Evolutionary conservation across 92 coral and sea anemone genomes (phyloP), one percentile per base, ranked within the genome.

Genomic region (Phenganax subtilis): DNA sequence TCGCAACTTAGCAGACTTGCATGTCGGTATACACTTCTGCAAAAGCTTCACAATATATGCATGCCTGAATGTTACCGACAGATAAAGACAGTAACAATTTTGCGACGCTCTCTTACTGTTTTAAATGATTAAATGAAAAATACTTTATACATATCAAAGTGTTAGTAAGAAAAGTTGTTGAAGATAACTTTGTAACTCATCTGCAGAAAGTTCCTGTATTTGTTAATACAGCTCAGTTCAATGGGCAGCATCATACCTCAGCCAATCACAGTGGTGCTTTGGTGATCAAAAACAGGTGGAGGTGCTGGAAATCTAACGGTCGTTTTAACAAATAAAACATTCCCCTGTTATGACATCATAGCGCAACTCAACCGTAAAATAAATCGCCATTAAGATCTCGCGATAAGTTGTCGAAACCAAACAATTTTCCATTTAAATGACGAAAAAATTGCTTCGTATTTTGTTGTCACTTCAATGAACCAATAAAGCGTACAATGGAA

Each of bases 291-390:
- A 64, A 54, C 83, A 79, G 83, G 83, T 79, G 57, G 51, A 17
- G 51, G 55, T 44, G 51, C 57, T 54, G 15, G 17, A 52, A 53
- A 52, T 51, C 59, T 9, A 62, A 65, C 83, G 83, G 51, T 79
- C 14, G 28, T 53, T 59, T 62, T 60, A 79, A 47, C 83, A 31
- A 8, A 59, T 15, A 63, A 28, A 28, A 53, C 83, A 79, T 79
- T 79, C 61, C 83, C 47, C 59, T 1, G 4, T n/a, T 12, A 57
- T 79, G 73, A 79, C 83, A 79, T 79, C 83, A 79, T 30, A 55
- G 16, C 31, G 17, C 47, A n/a, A 55, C 9, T 25, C 16, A 16
- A 73, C 58, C 77, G 77, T 73, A 31, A 53, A 53, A 55, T 14
- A 12, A 7, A 73, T 73, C 77, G 77, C 62, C 37, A 55, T 51